Evolutionary conservation across 2,888 invertebrate genomes (phyloP), one percentile per base, ranked within the genome.

Genomic region (Helobdella robusta): DNA sequence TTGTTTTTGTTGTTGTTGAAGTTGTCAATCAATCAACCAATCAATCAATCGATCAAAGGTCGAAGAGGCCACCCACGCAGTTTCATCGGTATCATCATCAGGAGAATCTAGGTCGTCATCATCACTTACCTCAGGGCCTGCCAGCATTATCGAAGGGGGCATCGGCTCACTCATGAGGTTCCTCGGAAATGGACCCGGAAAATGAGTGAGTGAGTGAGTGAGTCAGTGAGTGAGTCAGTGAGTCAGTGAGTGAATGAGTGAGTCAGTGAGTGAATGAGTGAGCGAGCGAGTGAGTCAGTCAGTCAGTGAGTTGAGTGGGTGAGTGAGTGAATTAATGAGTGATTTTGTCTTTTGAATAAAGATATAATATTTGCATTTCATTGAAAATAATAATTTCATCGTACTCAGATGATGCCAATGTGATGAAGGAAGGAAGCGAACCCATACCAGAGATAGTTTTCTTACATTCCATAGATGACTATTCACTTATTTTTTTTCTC

Each of bases 41-140:
- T n/a, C n/a, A n/a, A n/a, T n/a, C n/a, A n/a, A n/a, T n/a, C n/a
- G n/a, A n/a, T n/a, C n/a, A n/a, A 65, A 73, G 73, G 72, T 71
- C n/a, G 73, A 73, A 61, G 73, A 73, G 40, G 77, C 78, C 44
- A 77, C 77, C 4, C 77, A 78, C 65, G 74, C 77, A 23, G 71
- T 73, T 23, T n/a, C n/a, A n/a, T 70, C 68, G 6, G 65, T 64
- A 2, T 67, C 65, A 15, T 74, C 75, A 35, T 73, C 72, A 59
- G 73, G 74, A 58, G 73, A 73, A 23, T 34, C 56, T 8, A 48
- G 35, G 11, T 30, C 28, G 20, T 11, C 56, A 25, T 46, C 56
- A n/a, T 62, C 62, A 3, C 20, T 36, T 23, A 32, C 59, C 23
- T 40, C 62, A 1, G 62, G 62, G 8, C 62, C 62, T 15, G 62